Evolutionary conservation across 2,888 invertebrate species (phyloP).

Genomic region (Pycnomerus fuliginosus): DNA sequence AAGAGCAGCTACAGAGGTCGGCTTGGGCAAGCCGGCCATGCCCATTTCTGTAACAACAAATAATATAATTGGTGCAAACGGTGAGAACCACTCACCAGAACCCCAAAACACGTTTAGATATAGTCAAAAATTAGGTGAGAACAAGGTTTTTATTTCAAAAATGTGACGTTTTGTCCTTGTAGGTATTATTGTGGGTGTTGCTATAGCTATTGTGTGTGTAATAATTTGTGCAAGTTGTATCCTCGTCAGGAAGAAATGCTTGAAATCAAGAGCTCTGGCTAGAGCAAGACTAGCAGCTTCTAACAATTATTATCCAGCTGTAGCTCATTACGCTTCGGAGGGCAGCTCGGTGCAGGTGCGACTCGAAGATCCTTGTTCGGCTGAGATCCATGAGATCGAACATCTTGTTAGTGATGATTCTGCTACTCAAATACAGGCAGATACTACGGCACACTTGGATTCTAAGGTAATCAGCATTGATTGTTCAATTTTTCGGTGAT

Average conservation of each 20-base stretch:
- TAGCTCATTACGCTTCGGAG: constrained; percentile 37
- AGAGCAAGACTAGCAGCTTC: constrained; percentile 35
- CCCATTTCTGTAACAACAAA: too few relatives aligned
- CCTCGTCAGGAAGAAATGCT: constrained; percentile 52
- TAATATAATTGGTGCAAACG: too few relatives aligned
- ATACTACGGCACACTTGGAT: constrained; percentile 53
- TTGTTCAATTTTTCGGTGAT: constrained; percentile 4
- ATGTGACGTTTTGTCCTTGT: constrained; percentile 25
- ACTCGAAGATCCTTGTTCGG: constrained; percentile 38
- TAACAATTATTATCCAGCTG: constrained; percentile 40
- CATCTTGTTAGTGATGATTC: constrained; percentile 45
- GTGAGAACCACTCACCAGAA: constrained; percentile 14
- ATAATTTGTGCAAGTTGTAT: constrained; percentile 51
- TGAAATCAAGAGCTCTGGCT: constrained; percentile 40
- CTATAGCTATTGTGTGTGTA: constrained; percentile 52
- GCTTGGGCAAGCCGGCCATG: constrained; percentile 50
- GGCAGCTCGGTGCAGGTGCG: constrained; percentile 38
- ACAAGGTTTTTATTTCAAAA: constrained; percentile 2
- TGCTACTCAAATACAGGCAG: constrained; percentile 45
- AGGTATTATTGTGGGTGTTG: constrained; percentile 58
- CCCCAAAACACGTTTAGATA: constrained; percentile 31
- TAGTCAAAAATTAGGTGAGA: constrained; percentile 46
- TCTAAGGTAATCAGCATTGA: constrained; percentile 57
- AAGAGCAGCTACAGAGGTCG: constrained; percentile 55
- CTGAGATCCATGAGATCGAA: constrained; percentile 49